A percentile compares a stretch with the other conserved stretches of the same genome.
These are phyloP conservation scores for Oreohelix idahoensis DNA, from an alignment of 1,140 invertebrate species.

Conservation along the genomic window DNA sequence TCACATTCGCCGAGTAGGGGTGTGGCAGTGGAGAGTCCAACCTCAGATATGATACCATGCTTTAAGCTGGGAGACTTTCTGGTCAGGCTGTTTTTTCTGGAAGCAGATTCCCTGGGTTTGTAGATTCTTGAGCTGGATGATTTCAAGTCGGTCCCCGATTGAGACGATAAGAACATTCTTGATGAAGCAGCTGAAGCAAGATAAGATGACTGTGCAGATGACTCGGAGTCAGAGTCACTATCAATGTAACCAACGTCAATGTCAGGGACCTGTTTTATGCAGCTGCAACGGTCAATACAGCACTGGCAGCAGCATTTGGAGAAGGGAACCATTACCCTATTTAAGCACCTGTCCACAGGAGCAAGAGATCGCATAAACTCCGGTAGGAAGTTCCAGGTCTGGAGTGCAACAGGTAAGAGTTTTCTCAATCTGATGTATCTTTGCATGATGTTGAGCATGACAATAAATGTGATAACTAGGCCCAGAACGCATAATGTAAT, in stretches of 20 bases:
- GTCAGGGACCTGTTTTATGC: conserved; percentile 8
- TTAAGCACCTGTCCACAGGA: conserved; percentile 54
- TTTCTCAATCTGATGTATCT: conserved; percentile 57
- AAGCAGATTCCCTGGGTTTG: conserved; percentile 1
- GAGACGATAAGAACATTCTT: neutral
- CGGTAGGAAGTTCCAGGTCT: conserved; percentile 76
- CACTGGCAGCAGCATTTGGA: conserved; percentile 29
- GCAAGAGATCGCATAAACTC: conserved; percentile 74
- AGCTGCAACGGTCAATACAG: conserved; percentile 33
- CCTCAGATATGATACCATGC: neutral
- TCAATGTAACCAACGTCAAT: conserved; percentile 30
- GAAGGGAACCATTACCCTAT: neutral
- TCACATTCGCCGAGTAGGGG: neutral
- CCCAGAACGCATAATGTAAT: conserved; percentile 56
- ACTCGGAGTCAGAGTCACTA: conserved; percentile 32
- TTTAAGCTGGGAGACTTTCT: conserved; percentile 19
- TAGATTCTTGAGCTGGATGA: conserved; percentile 16
- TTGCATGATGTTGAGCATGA: conserved; percentile 73
- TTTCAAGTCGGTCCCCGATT: neutral
- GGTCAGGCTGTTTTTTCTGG: conserved; percentile 27
- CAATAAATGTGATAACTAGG: conserved; percentile 64
- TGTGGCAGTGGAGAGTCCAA: neutral
- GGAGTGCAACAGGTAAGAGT: conserved; percentile 71
- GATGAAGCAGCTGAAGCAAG: conserved; percentile 27
- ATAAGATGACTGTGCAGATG: conserved; percentile 9